phyloP scores from a whole-genome alignment of 2,888 invertebrate species.

The Xestia xanthographa region DNA sequence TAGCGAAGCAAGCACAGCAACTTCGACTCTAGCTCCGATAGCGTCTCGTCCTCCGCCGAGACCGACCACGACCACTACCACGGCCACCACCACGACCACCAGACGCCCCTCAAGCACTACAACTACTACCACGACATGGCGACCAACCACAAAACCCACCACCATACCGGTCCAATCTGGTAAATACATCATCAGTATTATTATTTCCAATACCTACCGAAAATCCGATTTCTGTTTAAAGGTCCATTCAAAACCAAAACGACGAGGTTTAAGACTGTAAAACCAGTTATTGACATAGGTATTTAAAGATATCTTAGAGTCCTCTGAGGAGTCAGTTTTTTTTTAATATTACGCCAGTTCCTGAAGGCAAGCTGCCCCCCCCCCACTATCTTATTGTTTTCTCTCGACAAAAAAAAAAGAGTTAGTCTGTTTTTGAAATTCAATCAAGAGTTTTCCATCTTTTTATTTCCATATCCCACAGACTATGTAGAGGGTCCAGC shows the following conservation, averaged over 20 bases:
- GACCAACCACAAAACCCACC: conserved; percentile 72
- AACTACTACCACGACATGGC: conserved; percentile 71
- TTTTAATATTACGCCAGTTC: neutral
- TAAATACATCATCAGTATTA: conserved; percentile 40
- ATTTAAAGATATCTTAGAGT: no score
- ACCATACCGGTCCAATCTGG: conserved; percentile 62
- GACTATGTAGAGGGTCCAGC: conserved; percentile 63
- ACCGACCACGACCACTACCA: conserved; percentile 78
- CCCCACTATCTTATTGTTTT: neutral
- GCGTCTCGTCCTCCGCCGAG: conserved; percentile 84
- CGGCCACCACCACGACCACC: conserved; percentile 77
- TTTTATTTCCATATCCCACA: conserved; percentile 13
- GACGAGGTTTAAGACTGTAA: neutral
- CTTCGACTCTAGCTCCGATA: conserved; percentile 83
- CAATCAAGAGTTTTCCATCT: neutral
- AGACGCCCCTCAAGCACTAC: conserved; percentile 71
- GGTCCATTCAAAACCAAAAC: neutral
- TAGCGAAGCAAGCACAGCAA: conserved; percentile 80
- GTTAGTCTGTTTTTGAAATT: neutral
- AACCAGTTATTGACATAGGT: neutral
- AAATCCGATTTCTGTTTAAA: neutral
- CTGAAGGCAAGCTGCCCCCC: neutral
- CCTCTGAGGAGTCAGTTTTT: neutral
- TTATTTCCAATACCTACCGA: neutral
- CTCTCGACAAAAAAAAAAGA: neutral